These are phyloP conservation scores for Dastarcus helophoroides DNA, from an alignment of 2,888 invertebrate genomes.

Conservation along the genomic window DNA sequence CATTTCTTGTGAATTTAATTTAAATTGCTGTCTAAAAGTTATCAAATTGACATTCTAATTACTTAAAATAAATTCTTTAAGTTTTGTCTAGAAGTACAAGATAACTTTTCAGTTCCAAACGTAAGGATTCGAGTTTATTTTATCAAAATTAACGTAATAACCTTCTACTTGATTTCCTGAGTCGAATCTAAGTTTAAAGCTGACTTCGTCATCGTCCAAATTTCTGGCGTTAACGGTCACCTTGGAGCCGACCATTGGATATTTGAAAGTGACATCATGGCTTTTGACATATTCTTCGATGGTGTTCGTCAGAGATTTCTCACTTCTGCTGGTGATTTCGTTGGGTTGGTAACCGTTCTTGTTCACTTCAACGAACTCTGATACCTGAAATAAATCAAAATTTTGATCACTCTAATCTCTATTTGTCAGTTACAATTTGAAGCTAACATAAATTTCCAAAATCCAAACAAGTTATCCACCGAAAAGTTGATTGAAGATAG, in stretches of 20 bases:
- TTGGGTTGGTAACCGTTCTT: conserved; percentile 56
- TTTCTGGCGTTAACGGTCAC: conserved; percentile 69
- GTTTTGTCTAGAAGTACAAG: background rate
- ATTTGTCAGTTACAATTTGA: too few relatives aligned
- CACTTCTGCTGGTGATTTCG: conserved; percentile 47
- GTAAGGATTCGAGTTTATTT: background rate
- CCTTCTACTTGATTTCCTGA: conserved; percentile 27
- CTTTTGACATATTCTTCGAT: conserved; percentile 61
- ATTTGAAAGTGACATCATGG: conserved; percentile 67
- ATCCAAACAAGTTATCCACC: too few relatives aligned
- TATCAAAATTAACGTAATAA: too few relatives aligned
- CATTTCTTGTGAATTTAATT: too few relatives aligned
- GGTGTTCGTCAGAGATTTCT: conserved; percentile 52
- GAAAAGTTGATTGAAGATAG: too few relatives aligned
- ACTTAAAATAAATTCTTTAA: too few relatives aligned
- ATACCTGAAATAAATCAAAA: conserved; percentile 46
- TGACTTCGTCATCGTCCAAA: conserved; percentile 63
- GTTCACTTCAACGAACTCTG: conserved; percentile 62
- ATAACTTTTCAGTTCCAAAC: background rate
- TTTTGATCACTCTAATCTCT: conserved; percentile 5
- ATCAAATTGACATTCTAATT: too few relatives aligned
- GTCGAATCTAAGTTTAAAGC: conserved; percentile 57
- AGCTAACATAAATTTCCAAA: too few relatives aligned
- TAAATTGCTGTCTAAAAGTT: too few relatives aligned
- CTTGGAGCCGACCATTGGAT: conserved; percentile 59